These are phyloP conservation scores for Pemphredon lugubris DNA, from an alignment of 2,888 invertebrate species.

Conservation along the genomic window DNA sequence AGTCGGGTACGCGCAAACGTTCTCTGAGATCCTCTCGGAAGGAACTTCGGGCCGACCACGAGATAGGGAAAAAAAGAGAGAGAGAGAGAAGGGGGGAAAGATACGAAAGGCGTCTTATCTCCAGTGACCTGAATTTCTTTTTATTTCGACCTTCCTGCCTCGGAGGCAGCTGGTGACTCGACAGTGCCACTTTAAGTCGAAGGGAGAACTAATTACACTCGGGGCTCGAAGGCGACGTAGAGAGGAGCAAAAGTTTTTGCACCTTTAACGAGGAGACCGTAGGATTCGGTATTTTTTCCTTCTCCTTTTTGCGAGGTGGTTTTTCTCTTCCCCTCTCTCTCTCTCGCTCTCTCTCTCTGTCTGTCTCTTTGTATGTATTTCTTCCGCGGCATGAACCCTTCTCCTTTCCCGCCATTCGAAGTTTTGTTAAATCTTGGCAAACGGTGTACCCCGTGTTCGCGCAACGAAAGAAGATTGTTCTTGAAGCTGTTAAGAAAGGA, in stretches of 20 bases:
- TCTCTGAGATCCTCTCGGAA: slow-evolving; percentile 21
- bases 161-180: slow-evolving; percentile 20
- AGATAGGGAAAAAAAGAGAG: background rate
- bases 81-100: slow-evolving; percentile 1
- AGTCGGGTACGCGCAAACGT: slow-evolving; percentile 26
- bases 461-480: slow-evolving; percentile 9
- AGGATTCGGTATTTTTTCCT: slow-evolving; percentile 26
- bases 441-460: background rate
- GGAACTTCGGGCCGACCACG: slow-evolving; percentile 15
- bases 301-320: background rate
- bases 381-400: slow-evolving; percentile 7
- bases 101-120: slow-evolving; percentile 66
- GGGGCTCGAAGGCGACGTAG: slow-evolving; percentile 61
- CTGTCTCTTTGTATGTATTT: background rate
- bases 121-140: slow-evolving; percentile 69
- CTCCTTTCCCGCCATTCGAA: background rate
- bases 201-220: slow-evolving; percentile 75
- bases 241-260: slow-evolving; percentile 66
- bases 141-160: slow-evolving; percentile 52
- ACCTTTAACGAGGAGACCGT: slow-evolving; percentile 41
- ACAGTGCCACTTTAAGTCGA: slow-evolving; percentile 73
- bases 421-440: slow-evolving; percentile 27
- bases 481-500: background rate
- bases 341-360: too few species aligned
- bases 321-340: background rate